Percentiles rank a stretch among this genome's conserved stretches.
Evolutionary conservation across 2,113 vertebrate genomes (phyloP).

Genomic region (Reinhardtius hippoglossoides): DNA sequence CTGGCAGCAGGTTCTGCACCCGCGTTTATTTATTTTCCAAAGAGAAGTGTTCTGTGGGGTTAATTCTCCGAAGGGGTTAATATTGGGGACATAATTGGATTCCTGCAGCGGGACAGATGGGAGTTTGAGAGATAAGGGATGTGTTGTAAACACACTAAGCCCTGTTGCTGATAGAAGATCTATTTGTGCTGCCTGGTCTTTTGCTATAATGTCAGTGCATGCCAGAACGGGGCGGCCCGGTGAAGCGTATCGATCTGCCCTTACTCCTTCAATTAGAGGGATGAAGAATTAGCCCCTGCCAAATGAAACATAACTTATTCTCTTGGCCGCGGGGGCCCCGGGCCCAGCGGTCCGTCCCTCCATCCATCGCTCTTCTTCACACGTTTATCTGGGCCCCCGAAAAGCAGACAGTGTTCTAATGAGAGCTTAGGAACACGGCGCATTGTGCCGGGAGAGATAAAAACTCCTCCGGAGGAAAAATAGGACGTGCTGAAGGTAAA

Average conservation of each 20-base stretch:
- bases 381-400: constrained; percentile 35
- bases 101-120: constrained; percentile 62
- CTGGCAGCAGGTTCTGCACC: constrained; percentile 58
- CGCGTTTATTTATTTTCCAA: constrained; percentile 64
- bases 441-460: constrained; percentile 41
- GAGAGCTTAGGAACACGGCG: constrained; percentile 41
- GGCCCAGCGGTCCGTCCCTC: constrained; percentile 24
- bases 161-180: constrained; percentile 67
- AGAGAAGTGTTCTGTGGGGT: constrained; percentile 58
- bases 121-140: constrained; percentile 68
- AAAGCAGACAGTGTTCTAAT: constrained; percentile 38
- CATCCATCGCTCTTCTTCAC: constrained; percentile 32
- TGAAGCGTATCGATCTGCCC: constrained; percentile 45
- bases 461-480: constrained; percentile 26
- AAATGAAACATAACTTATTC: constrained; percentile 54
- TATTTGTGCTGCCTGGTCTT: constrained; percentile 46
- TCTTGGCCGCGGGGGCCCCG: constrained; percentile 23
- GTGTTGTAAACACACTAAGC: constrained; percentile 72
- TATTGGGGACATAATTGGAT: constrained; percentile 77
- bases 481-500: constrained; percentile 16
- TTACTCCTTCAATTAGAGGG: constrained; percentile 54
- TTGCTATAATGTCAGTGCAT: constrained; percentile 42
- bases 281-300: constrained; percentile 55
- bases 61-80: constrained; percentile 78
- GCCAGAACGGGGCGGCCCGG: constrained; percentile 29